phyloP scores from a whole-genome alignment of 2,113 vertebrate genomes.

The Porphyrio hochstetteri region DNA sequence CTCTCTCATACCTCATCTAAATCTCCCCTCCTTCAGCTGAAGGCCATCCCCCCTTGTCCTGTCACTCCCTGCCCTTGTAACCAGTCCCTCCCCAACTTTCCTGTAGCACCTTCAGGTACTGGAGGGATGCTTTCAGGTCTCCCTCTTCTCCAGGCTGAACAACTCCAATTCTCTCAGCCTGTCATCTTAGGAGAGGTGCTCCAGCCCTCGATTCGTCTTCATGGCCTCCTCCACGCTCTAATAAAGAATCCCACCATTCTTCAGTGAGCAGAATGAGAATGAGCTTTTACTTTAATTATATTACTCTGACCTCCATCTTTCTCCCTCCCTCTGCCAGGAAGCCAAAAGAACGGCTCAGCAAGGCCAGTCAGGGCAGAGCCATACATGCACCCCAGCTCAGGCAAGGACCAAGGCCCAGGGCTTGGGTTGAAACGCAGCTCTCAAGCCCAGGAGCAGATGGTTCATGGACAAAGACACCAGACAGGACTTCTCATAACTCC shows the following conservation, averaged over 20 bases:
- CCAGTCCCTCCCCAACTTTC: no score
- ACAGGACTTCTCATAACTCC: neutral
- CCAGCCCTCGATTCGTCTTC: no score
- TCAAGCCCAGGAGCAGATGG: neutral
- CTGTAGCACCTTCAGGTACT: no score
- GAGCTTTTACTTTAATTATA: neutral
- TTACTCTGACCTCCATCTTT: neutral
- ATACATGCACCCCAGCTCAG: neutral
- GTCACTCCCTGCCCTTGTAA: no score
- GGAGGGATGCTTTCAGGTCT: no score
- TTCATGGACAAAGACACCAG: neutral
- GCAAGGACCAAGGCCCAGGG: neutral
- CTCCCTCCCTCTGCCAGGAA: neutral
- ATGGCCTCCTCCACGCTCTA: no score
- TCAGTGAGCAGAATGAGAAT: neutral
- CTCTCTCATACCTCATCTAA: no score
- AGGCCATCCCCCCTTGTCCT: no score
- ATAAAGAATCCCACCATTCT: neutral
- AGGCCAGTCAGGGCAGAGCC: neutral
- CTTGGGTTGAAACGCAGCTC: neutral
- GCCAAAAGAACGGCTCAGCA: neutral
- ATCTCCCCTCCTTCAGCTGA: no score
- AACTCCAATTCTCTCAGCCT: no score
- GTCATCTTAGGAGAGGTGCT: no score
- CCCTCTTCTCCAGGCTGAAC: no score